Percentiles rank a stretch among this genome's conserved stretches.
These are phyloP conservation scores for Brotogeris chrysoptera DNA, from an alignment of 2,797 vertebrate species.

Conservation along the genomic window DNA sequence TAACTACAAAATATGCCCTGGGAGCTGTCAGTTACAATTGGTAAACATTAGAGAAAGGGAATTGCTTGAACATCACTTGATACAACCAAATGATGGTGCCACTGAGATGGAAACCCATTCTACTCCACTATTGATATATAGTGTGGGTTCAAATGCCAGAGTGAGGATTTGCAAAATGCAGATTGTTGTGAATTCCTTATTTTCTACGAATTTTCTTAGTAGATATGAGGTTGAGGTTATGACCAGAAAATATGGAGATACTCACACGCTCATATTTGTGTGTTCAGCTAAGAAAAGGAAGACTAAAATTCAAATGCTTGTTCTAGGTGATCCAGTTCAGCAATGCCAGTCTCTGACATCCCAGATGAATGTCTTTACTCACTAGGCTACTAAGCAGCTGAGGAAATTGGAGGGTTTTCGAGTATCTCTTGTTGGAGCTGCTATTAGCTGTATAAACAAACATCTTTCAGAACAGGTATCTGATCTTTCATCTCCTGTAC, in stretches of 20 bases:
- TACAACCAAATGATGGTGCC: not conserved
- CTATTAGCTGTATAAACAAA: not conserved
- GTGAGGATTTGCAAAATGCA: not conserved
- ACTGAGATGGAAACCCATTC: not conserved
- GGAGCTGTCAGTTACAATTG: not conserved
- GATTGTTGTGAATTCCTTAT: not conserved
- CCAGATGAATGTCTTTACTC: not conserved
- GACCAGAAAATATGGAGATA: not conserved
- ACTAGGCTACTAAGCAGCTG: not conserved
- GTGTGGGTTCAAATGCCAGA: not conserved
- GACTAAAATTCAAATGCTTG: not conserved
- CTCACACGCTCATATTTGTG: not conserved
- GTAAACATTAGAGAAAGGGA: not conserved
- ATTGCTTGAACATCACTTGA: not conserved
- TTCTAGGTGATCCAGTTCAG: not conserved
- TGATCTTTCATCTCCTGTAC: not conserved
- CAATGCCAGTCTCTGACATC: not conserved
- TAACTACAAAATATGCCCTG: not conserved
- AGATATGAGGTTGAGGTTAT: not conserved
- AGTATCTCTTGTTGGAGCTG: not conserved
- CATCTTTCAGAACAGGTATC: not conserved
- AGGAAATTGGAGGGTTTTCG: not conserved
- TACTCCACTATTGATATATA: not conserved
- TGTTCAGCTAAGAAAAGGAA: not conserved
- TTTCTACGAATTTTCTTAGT: not conserved